Base-by-base conservation (phyloP, 2,113 vertebrate genomes). In the Oryzias curvinotus region DNA sequence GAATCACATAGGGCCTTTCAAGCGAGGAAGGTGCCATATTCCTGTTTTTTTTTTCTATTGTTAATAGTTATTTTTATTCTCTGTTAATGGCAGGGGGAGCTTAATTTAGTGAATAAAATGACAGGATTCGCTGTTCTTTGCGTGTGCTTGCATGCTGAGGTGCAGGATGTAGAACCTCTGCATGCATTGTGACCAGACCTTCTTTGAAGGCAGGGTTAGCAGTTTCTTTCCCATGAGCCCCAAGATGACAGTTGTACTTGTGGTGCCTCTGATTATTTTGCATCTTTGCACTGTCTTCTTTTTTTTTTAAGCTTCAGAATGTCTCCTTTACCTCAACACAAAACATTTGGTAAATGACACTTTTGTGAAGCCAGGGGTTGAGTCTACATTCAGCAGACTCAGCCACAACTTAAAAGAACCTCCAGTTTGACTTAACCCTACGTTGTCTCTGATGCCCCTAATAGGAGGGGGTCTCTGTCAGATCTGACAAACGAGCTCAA, bases 341-440 rank as follows among this genome's bases (percentile, higher is more conserved):
- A 36, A 65, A 46, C 76, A 77, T 47, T 78, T 66, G 78, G 66
- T 80, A 59, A 59, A 51, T 70, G 73, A 75, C 80, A 82, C 78
- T 83, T 88, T 70, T 78, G 52, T 53, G 50, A 76, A 81, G 69
- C 71, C 46, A 48, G 63, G 51, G 72, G 77, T 77, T 81, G 73
- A 59, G 16, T 73, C 71, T 64, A 77, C 71, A 77, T 65, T 71
- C 65, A 14, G 65, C 78, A 80, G 71, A 84, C 78, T 73, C 71
- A 65, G 61, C 62, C 62, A 14, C 66, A 67, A 72, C 83, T 83
- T 80, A 86, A 91, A 91, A 91, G 90, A 89, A 82, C 84, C 58
- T 68, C 54, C 59, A 66, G 77, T 86, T 81, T 74, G 68, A 68
- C 88, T 90, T 87, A 90, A 91, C 90, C 77, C 78, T 80, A 80